Base-by-base conservation (phyloP, 2,888 invertebrate species). In the Cerceris ruficornis region DNA sequence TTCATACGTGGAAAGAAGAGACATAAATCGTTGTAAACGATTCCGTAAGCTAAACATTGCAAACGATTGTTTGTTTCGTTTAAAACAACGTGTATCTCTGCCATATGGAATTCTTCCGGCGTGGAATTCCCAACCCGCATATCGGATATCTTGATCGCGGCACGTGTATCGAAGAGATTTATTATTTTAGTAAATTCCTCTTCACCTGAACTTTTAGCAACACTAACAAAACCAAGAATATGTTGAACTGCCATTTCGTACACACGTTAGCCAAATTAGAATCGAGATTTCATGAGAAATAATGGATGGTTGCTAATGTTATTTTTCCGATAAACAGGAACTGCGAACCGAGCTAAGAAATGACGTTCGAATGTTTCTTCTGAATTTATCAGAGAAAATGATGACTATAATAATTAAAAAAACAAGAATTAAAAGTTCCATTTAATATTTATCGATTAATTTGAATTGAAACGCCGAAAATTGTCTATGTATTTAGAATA, bases 111-210 rank as follows among this genome's bases (percentile, higher is more conserved):
- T 39, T 58, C 28, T 13, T 58, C 58, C 41, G 6, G 11, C 60
- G 8, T 55, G 55, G 46, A 46, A 52, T n/a, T 50, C n/a, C 11
- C 13, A n/a, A 13, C 50, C 50, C 6, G 6, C 13, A 11, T 50
- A 11, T 7, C 50, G 50, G 50, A 6, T n/a, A 9, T 14, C 39
- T 15, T 43, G 13, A 7, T 28, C 28, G 42, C 15, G 5, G 14
- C 58, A 68, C 60, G 54, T 28, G 28, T 42, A 43, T 43, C 49
- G 6, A 17, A 28, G 50, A 6, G 14, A 55, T 78, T 82, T 82
- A 68, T 82, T 78, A 43, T 68, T 72, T 72, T 13, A 82, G 49
- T 14, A 1, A 52, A 70, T 59, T 69, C 68, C 50, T 39, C 55
- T 9, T 14, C 46, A 15, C 52, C 7, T 28, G 11, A 57, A 50